Evolutionary conservation across 2,888 invertebrate genomes (phyloP), one percentile per base, ranked within the genome.

Genomic region (Volucella bombylans): DNA sequence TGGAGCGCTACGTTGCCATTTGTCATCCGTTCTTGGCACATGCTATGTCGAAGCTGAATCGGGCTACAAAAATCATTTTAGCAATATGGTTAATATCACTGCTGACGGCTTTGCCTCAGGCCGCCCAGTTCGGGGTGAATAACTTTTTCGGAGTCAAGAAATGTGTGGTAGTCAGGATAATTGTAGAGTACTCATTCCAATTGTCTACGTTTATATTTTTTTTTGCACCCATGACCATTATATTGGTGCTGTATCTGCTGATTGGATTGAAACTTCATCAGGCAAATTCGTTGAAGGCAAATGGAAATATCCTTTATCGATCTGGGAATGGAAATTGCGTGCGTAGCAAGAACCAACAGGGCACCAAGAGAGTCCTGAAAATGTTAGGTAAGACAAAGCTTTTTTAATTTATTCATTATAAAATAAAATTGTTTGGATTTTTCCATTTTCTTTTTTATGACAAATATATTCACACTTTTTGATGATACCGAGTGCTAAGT

Each of bases 221-320:
- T 90, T 94, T 96, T 67, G 94, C 95, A n/a, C 97, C 97, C 4
- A 97, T 97, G 96, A 95, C 95, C 49, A 93, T 97, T 86, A 97
- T 97, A 89, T 94, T 95, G n/a, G 95, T 96, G 82, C 92, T 97
- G 82, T 97, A 97, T 89, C 93, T 95, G 73, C 92, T 96, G 87
- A 96, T 96, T 88, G 96, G 95, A 0, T 89, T 95, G 59, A 95
- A 95, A 90, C 92, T 96, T 86, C 93, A 93, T 83, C 92, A 93
- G 49, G 93, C 94, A 0, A 92, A 91, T 74, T 89, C 91, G 87
- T 92, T 93, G 38, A 85, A 85, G n/a, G 65, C 85, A 9, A 88
- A 89, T 72, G 89, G 89, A n/a, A 87, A 87, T 73, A 87, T 87
- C 18, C 62, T 88, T 8, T 87, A 88, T 65, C 86, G 88, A 68